phyloP scores from a whole-genome alignment of 2,888 invertebrate genomes.

The Meteorus colon region DNA sequence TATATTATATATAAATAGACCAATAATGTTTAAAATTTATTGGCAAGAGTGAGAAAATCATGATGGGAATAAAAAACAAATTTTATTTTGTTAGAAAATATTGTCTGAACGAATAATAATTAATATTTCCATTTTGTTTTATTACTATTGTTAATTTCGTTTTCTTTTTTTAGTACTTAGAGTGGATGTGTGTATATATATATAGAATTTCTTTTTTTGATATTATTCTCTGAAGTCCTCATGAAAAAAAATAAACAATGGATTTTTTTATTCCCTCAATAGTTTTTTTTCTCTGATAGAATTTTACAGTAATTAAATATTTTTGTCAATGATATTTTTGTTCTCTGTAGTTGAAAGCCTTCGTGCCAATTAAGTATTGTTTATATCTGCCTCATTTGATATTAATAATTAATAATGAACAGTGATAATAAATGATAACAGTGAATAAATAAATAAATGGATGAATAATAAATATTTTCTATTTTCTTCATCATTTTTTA shows the following conservation, averaged over 20 bases:
- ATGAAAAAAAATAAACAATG: background rate
- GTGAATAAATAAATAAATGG: too few relatives aligned
- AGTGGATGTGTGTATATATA: background rate
- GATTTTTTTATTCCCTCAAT: background rate
- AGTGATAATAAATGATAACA: background rate
- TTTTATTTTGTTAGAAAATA: constrained; percentile 1
- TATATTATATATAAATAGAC: background rate
- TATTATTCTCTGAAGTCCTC: background rate
- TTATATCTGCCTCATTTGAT: constrained; percentile 5
- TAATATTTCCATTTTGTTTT: background rate
- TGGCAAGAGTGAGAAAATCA: background rate
- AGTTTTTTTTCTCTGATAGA: background rate
- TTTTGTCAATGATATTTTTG: background rate
- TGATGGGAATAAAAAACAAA: background rate
- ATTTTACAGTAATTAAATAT: too few relatives aligned
- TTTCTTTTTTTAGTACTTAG: background rate
- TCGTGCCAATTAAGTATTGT: constrained; percentile 10
- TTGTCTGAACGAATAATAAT: background rate
- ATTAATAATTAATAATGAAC: background rate
- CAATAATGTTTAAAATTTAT: background rate
- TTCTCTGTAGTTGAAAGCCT: background rate
- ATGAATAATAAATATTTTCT: constrained; percentile 6
- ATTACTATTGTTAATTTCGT: background rate
- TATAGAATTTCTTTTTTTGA: background rate
- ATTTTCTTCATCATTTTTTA: background rate